Evolutionary conservation across 2,113 vertebrate genomes (phyloP), one percentile per base, ranked within the genome.

Genomic region (Alligator mississippiensis): DNA sequence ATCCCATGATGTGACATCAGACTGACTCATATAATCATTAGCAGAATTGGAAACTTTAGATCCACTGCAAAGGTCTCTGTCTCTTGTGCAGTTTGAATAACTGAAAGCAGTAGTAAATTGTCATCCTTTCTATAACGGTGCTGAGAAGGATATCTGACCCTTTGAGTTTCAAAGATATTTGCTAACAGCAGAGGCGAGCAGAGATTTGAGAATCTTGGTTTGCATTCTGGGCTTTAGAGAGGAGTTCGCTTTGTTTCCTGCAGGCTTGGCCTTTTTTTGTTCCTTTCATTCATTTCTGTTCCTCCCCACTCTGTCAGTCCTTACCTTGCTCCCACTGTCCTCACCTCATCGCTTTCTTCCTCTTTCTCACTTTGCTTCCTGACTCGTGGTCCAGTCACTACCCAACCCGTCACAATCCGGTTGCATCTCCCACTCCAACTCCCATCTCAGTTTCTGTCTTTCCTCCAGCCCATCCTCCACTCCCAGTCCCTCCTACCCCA

Each of bases 221-320:
- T 90, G 28, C 55, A 4, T 72, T 90, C 0, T 2, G 81, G 58
- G 5, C 7, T 60, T 17, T 85, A 15, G 18, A 90, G 17, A 78
- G 5, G 3, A 80, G 27, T 47, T 6, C 66, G 19, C 77, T 77
- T 62, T 90, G 77, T 47, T 47, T 28, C 62, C 75, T 54, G 8
- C 17, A 47, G 34, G 63, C 3, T 83, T 77, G 16, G 0, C 3
- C 3, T 18, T 6, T n/a, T 10, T 4, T 57, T 14, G 55, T 76
- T 54, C 22, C 87, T 86, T 92, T 28, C 15, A 16, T 76, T 80
- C 68, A 72, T 6, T 58, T 85, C 21, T 86, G 47, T 9, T 47
- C 7, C 47, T 47, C 47, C 47, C 8, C 47, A 47, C 22, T 57
- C 4, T 28, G 6, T 38, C 30, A 72, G 59, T 62, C 72, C 47